Percentiles rank a stretch among this genome's conserved stretches.
Conservation (phyloP, 1,140 invertebrate genomes). For the Elymnias hypermnestra region DNA sequence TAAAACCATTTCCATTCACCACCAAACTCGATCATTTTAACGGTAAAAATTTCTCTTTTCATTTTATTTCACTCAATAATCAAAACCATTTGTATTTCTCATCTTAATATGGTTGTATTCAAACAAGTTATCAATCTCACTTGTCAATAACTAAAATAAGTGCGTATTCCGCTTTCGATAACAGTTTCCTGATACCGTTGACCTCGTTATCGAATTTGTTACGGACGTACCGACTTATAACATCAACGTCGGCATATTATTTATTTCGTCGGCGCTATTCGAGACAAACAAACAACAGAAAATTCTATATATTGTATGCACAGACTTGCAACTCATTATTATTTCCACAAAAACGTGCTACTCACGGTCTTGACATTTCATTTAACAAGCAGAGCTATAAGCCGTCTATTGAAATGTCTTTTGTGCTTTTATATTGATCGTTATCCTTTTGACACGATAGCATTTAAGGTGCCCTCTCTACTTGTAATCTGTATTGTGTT, state of each 20-base stretch:
- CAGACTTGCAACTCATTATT: too few species aligned
- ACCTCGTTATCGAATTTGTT: slow-evolving; percentile 35
- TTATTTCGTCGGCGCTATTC: slow-evolving; percentile 9
- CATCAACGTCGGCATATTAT: slow-evolving; percentile 24
- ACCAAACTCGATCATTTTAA: too few species aligned
- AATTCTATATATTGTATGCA: too few species aligned
- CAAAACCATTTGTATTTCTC: too few species aligned
- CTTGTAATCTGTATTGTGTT: too few species aligned
- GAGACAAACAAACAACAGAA: too few species aligned
- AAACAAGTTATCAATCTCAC: slow-evolving; percentile 6
- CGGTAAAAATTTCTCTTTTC: too few species aligned
- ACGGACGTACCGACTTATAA: slow-evolving; percentile 21
- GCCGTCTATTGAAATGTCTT: slow-evolving; percentile 33
- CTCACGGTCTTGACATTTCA: slow-evolving; percentile 48
- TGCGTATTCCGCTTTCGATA: slow-evolving; percentile 29
- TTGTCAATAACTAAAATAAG: slow-evolving; percentile 10
- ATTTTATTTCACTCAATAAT: too few species aligned
- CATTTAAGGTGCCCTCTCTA: neutral
- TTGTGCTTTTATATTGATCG: slow-evolving; percentile 28
- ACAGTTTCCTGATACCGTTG: slow-evolving; percentile 32
- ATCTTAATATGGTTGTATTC: too few species aligned
- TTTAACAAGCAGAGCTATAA: slow-evolving; percentile 31
- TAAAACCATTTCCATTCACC: too few species aligned
- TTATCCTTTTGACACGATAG: slow-evolving; percentile 23
- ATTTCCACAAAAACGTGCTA: slow-evolving; percentile 34